phyloP scores from a whole-genome alignment of 2,888 invertebrate species.

The Brenthis hecate region DNA sequence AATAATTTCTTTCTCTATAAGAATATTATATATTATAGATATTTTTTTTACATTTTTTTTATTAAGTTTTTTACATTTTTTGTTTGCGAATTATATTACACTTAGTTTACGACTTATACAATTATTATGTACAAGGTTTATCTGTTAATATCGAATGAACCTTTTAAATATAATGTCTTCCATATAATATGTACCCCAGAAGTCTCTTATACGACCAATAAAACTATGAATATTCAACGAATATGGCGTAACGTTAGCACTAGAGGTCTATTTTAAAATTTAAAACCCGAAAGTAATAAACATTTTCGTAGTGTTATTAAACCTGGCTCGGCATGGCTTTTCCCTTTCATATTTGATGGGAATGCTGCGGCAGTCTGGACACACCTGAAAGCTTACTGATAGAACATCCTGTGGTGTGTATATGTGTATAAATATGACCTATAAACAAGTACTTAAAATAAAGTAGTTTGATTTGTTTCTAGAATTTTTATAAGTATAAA shows the following conservation, averaged over 20 bases:
- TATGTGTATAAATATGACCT: background rate
- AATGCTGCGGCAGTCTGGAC: slow-evolving; percentile 43
- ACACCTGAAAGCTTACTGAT: slow-evolving; percentile 8
- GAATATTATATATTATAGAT: no score
- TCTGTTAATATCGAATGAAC: no score
- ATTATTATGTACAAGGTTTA: no score
- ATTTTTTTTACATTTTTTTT: no score
- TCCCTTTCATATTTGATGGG: slow-evolving; percentile 57
- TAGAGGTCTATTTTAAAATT: slow-evolving; percentile 25
- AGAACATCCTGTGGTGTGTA: background rate
- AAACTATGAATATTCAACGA: slow-evolving; percentile 13
- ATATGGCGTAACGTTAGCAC: slow-evolving; percentile 1
- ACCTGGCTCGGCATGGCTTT: slow-evolving; percentile 43
- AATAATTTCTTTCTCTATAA: background rate
- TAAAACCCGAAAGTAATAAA: slow-evolving; percentile 37
- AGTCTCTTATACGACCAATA: background rate
- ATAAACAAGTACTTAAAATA: no score
- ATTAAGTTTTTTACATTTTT: no score
- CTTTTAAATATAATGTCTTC: no score
- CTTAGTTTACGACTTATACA: no score
- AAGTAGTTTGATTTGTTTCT: no score
- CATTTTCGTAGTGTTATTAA: slow-evolving; percentile 43
- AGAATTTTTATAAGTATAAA: no score
- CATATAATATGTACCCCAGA: no score
- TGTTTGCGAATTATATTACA: no score